Evolutionary conservation across 2,797 vertebrate genomes (phyloP).

Genomic region (Peromyscus attwateri): DNA sequence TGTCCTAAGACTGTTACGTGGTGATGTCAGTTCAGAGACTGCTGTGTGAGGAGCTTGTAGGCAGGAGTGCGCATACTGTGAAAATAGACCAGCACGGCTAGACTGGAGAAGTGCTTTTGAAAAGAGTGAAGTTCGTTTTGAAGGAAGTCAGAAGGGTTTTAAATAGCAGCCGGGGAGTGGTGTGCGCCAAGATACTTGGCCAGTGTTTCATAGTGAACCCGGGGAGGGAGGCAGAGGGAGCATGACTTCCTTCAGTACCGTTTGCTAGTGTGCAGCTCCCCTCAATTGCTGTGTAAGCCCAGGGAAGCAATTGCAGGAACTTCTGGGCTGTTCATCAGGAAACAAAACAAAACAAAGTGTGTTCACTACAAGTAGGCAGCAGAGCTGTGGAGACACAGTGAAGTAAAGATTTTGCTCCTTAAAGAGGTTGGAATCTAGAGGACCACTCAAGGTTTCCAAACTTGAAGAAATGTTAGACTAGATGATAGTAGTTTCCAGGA

Average conservation of each 20-base stretch:
- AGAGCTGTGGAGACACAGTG: not conserved
- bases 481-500: not conserved
- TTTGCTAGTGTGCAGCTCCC: not conserved
- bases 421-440: not conserved
- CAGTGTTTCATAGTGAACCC: slow-evolving; percentile 42
- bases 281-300: not conserved
- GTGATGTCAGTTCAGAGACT: not conserved
- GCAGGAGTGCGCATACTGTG: not conserved
- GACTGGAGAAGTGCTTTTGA: not conserved
- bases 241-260: not conserved
- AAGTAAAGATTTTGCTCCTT: slow-evolving; percentile 2
- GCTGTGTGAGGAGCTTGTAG: not conserved
- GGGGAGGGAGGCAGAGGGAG: slow-evolving; percentile 2
- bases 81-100: not conserved
- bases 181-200: slow-evolving; percentile 32
- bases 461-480: not conserved
- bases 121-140: slow-evolving; percentile 24
- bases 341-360: not conserved
- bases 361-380: not conserved
- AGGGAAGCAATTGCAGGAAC: not conserved
- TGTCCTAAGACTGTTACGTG: not conserved
- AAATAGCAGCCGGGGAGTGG: slow-evolving; percentile 23
- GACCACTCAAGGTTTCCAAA: not conserved
- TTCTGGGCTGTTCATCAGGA: not conserved
- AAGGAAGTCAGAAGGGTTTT: slow-evolving; percentile 49